Base-by-base conservation (phyloP, 2,888 invertebrate genomes). In the Ametastegia equiseti region DNA sequence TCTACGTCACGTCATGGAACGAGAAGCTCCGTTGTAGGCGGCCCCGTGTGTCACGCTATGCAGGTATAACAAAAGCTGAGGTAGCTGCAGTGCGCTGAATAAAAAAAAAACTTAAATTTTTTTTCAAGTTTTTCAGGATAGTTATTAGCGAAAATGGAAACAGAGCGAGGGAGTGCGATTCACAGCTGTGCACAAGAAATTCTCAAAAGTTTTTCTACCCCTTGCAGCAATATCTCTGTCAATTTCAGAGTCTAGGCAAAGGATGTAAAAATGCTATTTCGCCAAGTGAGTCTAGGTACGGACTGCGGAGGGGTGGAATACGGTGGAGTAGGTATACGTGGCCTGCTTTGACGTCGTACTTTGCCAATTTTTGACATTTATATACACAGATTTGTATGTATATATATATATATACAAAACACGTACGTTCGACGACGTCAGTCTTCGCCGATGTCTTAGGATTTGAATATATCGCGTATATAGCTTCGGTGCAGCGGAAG, bases 381-480 rank as follows among this genome's bases (percentile, higher is more conserved):
- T 75, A 54, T 54, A 75, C 42, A 36, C 36, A 54, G 30, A 54
- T 57, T 54, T 9, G 36, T 30, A 78, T 60, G 42, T 39, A 78
- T 50, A 78, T 30, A 78, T 60, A 30, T 39, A 78, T 50, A 78
- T 60, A 77, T 60, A 77, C 75, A 54, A 75, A 75, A 75, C 75
- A 50, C 30, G 75, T 54, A 50, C 30, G 75, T 54, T 9, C 78
- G 78, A 42, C 57, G 19, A 23, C 63, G 78, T 60, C 63, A 78
- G 39, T 57, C 60, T 42, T 63, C 60, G 39, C n/a, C 75, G 33
- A 45, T 78, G 45, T 60, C 63, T 63, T 63, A 63, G 42, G 63
- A 78, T 78, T 78, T 78, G 78, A 63, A 78, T 78, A n/a, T n/a
- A 60, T 60, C 78, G 60, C 75, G n/a, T n/a, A n/a, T n/a, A n/a